Percentiles rank a stretch among this genome's conserved stretches.
These are phyloP conservation scores for Poecile montanus DNA, from an alignment of 2,797 vertebrate genomes.

Conservation along the genomic window DNA sequence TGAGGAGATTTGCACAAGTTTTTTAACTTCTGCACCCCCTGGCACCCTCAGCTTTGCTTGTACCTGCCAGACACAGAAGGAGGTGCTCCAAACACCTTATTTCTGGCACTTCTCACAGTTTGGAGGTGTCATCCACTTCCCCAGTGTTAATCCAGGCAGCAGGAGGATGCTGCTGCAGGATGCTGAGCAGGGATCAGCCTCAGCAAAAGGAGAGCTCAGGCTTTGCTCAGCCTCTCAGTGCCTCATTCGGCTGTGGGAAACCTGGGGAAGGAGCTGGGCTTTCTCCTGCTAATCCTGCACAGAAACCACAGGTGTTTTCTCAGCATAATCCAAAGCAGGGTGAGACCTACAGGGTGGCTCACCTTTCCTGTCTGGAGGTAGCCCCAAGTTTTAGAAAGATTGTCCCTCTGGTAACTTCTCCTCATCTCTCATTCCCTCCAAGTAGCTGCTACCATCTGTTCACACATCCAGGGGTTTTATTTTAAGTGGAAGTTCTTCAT, in stretches of 20 bases:
- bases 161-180: not conserved
- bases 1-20: not conserved
- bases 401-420: not conserved
- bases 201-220: not conserved
- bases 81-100: not conserved
- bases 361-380: not conserved
- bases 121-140: not conserved
- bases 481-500: not conserved
- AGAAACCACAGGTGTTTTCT: not conserved
- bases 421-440: not conserved
- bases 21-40: not conserved
- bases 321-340: not conserved
- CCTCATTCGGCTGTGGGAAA: not conserved
- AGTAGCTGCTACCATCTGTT: not conserved
- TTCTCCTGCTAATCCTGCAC: not conserved
- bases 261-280: rapidly evolving
- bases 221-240: not conserved
- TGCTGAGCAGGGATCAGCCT: not conserved
- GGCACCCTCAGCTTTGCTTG: not conserved
- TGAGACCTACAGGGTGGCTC: not conserved
- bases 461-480: not conserved
- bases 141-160: not conserved
- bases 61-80: not conserved
- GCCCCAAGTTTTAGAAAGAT: not conserved
- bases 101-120: not conserved